Conservation (phyloP, 2,797 vertebrate species). For the Mus minutoides region DNA sequence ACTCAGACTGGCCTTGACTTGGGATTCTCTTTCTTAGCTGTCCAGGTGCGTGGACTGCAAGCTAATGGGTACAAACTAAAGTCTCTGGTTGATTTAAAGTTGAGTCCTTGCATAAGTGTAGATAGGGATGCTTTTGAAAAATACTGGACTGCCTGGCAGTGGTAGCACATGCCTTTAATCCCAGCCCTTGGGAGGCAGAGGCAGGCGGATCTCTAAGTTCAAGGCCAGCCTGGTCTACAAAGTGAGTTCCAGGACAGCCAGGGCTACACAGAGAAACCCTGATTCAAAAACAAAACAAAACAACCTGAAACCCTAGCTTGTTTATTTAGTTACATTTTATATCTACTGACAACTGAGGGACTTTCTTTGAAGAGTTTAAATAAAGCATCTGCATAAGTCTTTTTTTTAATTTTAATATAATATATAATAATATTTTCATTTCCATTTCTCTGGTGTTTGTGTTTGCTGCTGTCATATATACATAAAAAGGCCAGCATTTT, state of each 20-base stretch:
- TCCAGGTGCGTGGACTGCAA: neutral
- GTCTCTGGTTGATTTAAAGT: conserved; percentile 47
- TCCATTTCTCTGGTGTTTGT: neutral
- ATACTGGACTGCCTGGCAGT: neutral
- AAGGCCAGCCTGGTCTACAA: too few species aligned
- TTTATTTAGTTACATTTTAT: neutral
- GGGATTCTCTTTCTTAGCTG: neutral
- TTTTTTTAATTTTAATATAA: too few species aligned
- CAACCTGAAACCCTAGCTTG: neutral
- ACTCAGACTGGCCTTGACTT: neutral
- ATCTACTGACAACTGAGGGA: neutral
- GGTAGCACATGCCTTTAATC: too few species aligned
- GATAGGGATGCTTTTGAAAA: conserved; percentile 37
- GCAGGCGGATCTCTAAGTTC: too few species aligned
- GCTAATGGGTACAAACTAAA: neutral
- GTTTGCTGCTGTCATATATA: neutral
- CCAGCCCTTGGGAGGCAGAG: too few species aligned
- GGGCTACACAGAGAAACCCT: too few species aligned
- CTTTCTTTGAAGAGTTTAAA: conserved; percentile 76
- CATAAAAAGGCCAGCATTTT: neutral
- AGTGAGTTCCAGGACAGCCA: too few species aligned
- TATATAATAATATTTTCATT: too few species aligned
- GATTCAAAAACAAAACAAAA: too few species aligned
- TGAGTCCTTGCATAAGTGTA: neutral
- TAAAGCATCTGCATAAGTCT: conserved; percentile 79